Evolutionary conservation across 2,113 vertebrate species (phyloP).

Genomic region (Etia nguti): DNA sequence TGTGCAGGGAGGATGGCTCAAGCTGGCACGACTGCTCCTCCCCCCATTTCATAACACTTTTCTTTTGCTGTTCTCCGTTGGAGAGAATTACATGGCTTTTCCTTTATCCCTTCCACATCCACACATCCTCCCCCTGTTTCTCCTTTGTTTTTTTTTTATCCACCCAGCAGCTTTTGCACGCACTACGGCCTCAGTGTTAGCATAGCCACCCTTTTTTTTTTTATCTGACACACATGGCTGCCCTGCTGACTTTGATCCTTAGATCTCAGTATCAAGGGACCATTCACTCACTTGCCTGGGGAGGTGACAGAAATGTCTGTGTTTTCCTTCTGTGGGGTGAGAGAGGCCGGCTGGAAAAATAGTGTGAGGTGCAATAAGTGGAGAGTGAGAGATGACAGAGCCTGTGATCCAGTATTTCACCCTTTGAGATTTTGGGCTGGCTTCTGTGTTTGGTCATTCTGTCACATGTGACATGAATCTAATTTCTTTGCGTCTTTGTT

Average conservation of each 20-base stretch:
- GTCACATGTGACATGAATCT: slow-evolving; percentile 45
- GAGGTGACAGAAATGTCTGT: slow-evolving; percentile 62
- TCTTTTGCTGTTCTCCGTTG: not conserved
- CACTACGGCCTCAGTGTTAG: slow-evolving; percentile 8
- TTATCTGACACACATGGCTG: slow-evolving; percentile 44
- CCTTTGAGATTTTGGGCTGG: slow-evolving; percentile 30
- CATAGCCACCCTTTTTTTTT: not conserved
- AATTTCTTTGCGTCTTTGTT: slow-evolving; percentile 41
- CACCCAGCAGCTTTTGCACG: not conserved
- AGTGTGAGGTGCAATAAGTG: slow-evolving; percentile 37
- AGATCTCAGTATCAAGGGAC: slow-evolving; percentile 61
- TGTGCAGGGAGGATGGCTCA: too few species aligned
- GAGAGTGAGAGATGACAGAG: slow-evolving; percentile 51
- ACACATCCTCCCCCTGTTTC: not conserved
- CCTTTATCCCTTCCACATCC: not conserved
- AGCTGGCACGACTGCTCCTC: not conserved
- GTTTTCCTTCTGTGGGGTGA: slow-evolving; percentile 42
- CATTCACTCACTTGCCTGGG: slow-evolving; percentile 40
- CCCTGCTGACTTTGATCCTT: slow-evolving; percentile 64
- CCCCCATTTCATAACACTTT: not conserved
- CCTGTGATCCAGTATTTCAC: slow-evolving; percentile 47
- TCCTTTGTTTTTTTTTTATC: slow-evolving; percentile 15
- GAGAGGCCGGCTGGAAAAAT: slow-evolving; percentile 10
- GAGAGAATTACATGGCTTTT: not conserved
- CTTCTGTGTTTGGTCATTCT: slow-evolving; percentile 11